Base-by-base conservation (phyloP, 2,888 invertebrate species). In the Chaetogeoica ovagalla region DNA sequence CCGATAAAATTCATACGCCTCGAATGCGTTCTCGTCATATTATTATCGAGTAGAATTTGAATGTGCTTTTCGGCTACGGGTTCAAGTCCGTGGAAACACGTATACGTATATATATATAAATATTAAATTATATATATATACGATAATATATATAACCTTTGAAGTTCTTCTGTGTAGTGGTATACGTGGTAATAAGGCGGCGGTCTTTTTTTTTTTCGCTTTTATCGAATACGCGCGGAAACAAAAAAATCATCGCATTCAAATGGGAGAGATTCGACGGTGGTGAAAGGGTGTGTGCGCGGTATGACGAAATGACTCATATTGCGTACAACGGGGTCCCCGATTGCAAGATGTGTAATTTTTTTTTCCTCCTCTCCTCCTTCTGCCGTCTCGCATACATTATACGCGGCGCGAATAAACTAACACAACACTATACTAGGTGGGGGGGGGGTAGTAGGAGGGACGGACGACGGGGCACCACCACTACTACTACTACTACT, bases 251-350 rank as follows among this genome's bases (percentile, higher is more conserved):
- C 59, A 68, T 77, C 76, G 43, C 60, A 77, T 77, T 77, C 69
- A 77, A 70, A 77, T 77, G 55, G 52, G 70, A 62, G 21, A 52
- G 52, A 76, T 76, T 43, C 59, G 17, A 23, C 30, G 30, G 76
- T 68, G 68, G 59, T 30, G 30, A 60, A 48, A 57, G 62, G 21
- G 17, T 23, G 30, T 7, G 60, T 66, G 75, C 43, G 62, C 57
- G 57, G 71, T 70, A 79, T 71, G 55, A 30, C 6, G 23, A 79
- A 71, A 79, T 79, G 79, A 79, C 71, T 79, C 79, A 79, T 79
- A 70, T 30, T 6, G n/a, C 15, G 65, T 71, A 68, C 79, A 79
- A 70, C 71, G 71, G 48, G 79, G 77, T n/a, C n/a, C 30, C 2
- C 43, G 71, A 70, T 77, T 63, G 77, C 62, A 63, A 62, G 70